A percentile compares a stretch with the other conserved stretches of the same genome.
These are phyloP conservation scores for Leuctra nigra DNA, from an alignment of 2,888 invertebrate species.

Conservation along the genomic window DNA sequence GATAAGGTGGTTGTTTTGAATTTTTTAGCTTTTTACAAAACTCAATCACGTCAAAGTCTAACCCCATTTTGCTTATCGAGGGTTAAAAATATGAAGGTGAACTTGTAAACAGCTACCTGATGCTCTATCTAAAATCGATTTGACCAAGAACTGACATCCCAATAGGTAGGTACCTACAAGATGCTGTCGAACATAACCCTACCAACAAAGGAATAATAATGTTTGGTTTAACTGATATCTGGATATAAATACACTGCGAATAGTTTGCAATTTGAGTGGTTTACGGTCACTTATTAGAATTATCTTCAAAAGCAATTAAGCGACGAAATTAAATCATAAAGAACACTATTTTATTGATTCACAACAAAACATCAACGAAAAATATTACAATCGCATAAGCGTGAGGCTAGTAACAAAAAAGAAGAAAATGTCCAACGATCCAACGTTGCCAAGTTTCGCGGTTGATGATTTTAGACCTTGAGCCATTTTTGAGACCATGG, in stretches of 20 bases:
- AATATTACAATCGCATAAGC: background rate
- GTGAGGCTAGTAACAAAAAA: background rate
- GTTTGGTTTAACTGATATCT: background rate
- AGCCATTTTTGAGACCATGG: too few relatives aligned
- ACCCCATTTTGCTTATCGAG: slow-evolving; percentile 50
- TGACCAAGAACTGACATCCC: too few relatives aligned
- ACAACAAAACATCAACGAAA: background rate
- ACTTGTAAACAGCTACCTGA: slow-evolving; percentile 2
- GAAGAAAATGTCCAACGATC: background rate
- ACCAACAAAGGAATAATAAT: background rate
- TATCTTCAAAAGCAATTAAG: background rate
- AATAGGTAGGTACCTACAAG: too few relatives aligned
- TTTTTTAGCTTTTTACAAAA: slow-evolving; percentile 77
- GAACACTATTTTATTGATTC: background rate
- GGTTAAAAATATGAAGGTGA: background rate
- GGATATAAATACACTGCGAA: background rate
- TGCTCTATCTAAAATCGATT: background rate
- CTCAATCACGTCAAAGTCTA: slow-evolving; percentile 80
- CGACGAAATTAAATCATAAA: background rate
- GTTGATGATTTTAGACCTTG: too few relatives aligned
- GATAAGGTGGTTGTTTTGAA: slow-evolving; percentile 76
- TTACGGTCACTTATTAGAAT: background rate
- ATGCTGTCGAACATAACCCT: too few relatives aligned
- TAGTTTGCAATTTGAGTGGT: background rate
- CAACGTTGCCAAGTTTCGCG: too few relatives aligned